A percentile compares a stretch with the other conserved stretches of the same genome.
Evolutionary conservation across 1,140 invertebrate genomes (phyloP).

Genomic region (Metaphire vulgaris): DNA sequence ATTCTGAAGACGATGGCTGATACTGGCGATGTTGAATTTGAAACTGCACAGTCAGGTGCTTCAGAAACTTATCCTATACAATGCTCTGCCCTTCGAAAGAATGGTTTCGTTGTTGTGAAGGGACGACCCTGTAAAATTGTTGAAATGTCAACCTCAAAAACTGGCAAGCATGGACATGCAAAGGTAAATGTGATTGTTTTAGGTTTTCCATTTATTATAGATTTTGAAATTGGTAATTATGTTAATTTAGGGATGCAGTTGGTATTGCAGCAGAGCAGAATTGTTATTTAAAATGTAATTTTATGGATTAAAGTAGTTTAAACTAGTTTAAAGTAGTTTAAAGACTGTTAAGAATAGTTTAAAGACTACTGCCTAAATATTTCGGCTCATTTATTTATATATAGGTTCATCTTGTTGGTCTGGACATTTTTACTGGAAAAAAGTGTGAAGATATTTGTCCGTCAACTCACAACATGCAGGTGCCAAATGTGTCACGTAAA

Average conservation of each 20-base stretch:
- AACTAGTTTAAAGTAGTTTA: too few species aligned
- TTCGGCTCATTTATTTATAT: too few species aligned
- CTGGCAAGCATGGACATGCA: slow-evolving; percentile 99
- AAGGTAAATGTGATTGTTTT: slow-evolving; percentile 60
- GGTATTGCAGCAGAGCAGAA: neutral
- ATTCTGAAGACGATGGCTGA: neutral
- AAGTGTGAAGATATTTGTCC: slow-evolving; percentile 99
- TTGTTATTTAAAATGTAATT: neutral
- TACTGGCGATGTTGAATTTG: slow-evolving; percentile 53
- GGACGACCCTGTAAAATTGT: slow-evolving; percentile 97
- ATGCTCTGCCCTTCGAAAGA: slow-evolving; percentile 97
- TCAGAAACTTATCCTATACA: slow-evolving; percentile 95
- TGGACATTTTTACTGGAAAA: slow-evolving; percentile 95
- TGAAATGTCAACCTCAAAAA: slow-evolving; percentile 99
- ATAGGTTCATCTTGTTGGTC: slow-evolving; percentile 87
- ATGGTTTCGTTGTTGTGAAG: slow-evolving; percentile 97
- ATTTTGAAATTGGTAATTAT: too few species aligned
- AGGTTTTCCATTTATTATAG: too few species aligned
- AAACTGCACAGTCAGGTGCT: slow-evolving; percentile 75
- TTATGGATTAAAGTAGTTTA: neutral
- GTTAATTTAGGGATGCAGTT: too few species aligned
- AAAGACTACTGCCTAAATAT: neutral
- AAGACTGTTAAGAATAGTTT: too few species aligned
- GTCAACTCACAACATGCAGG: slow-evolving; percentile 99
- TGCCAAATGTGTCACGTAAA: slow-evolving; percentile 92